These are phyloP conservation scores for Cheilosia scutellata DNA, from an alignment of 2,888 invertebrate genomes.

Conservation along the genomic window DNA sequence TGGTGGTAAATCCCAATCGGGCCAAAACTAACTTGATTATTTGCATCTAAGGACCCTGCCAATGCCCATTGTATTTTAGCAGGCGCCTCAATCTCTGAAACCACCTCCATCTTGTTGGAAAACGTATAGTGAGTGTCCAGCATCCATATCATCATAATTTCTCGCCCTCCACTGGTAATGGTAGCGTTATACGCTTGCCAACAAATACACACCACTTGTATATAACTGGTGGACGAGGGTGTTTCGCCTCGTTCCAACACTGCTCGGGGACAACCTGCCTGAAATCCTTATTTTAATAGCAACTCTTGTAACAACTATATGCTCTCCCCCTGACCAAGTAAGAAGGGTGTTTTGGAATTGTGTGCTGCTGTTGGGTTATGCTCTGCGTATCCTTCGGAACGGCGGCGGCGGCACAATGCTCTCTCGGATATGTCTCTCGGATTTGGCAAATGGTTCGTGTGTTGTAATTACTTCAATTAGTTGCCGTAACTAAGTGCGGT, in stretches of 20 bases:
- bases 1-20: constrained; percentile 82
- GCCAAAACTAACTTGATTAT: constrained; percentile 83
- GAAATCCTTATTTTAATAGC: constrained; percentile 75
- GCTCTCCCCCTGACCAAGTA: constrained; percentile 62
- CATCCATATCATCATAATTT: constrained; percentile 71
- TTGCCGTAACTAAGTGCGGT: constrained; percentile 76
- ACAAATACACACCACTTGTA: constrained; percentile 11
- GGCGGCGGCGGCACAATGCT: constrained; percentile 23
- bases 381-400: constrained; percentile 48
- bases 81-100: constrained; percentile 29
- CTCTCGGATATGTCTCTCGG: constrained; percentile 71
- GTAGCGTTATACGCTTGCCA: constrained; percentile 31
- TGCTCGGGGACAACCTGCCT: constrained; percentile 57
- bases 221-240: neutral
- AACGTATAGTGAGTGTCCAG: constrained; percentile 3
- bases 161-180: constrained; percentile 55
- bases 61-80: constrained; percentile 37
- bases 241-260: constrained; percentile 18
- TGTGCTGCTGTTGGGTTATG: neutral
- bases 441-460: constrained; percentile 75
- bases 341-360: constrained; percentile 6
- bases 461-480: constrained; percentile 76
- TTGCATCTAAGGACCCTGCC: constrained; percentile 76
- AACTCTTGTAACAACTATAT: constrained; percentile 42
- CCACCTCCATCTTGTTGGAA: neutral